Base-by-base conservation (phyloP, 2,888 invertebrate species). In the Ophraella communa region DNA sequence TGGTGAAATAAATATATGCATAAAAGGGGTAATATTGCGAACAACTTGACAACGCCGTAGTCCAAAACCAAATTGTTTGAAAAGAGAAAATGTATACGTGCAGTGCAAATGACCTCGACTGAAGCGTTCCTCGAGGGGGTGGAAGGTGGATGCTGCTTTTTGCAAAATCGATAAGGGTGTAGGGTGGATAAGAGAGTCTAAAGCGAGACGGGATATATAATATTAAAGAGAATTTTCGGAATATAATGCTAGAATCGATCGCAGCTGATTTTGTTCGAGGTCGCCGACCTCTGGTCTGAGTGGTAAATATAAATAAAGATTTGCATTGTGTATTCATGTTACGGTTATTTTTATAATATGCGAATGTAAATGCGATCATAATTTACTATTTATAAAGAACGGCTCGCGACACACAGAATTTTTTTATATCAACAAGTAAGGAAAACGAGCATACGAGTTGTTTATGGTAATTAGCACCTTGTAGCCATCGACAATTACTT, bases 61-160 rank as follows among this genome's bases (percentile, higher is more conserved):
- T 3, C 42, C 14, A 45, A 39, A 24, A 23, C 17, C 14, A 24
- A 24, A 51, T 51, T 27, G 14, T 24, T 14, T 51, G 49, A 51
- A 51, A 51, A 23, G 21, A 45, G 20, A 20, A 23, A 10, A 14
- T 17, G 55, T 39, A 17, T 24, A 49, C 44, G 57, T 58, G 57
- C 57, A 49, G 49, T 47, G 56, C 56, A 56, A 56, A 56, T 45
- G 56, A 56, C 56, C 56, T 56, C 42, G 10, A 56, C 30, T 56
- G 8, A 2, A 10, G 45, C 57, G 21, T 17, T 17, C 23, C 17
- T 14, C 14, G 33, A 21, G 44, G 42, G 57, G 57, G 57, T 47
- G 47, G 57, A 58, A 33, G 57, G 30, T 14, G 35, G 20, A 45
- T 47, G 33, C 57, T 33, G 47, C 33, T 33, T 57, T 58, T 23